Evolutionary conservation across 2,113 vertebrate species (phyloP), one percentile per base, ranked within the genome.

Genomic region (Condylura cristata): DNA sequence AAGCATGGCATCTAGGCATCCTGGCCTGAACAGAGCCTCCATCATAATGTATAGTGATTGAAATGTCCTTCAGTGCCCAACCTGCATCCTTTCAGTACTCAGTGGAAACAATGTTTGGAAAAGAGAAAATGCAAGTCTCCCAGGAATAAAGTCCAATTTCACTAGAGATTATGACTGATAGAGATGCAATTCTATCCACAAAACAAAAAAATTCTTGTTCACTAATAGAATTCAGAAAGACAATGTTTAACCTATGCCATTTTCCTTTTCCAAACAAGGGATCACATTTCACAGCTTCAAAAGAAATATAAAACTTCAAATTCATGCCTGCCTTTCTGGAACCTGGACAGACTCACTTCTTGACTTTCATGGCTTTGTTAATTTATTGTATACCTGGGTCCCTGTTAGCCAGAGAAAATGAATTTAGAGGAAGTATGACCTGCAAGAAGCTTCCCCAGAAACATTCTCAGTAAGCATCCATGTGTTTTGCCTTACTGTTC

Each of bases 111-210:
- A 48, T 63, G 14, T 78, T 82, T 91, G 22, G 37, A 79, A 92
- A 78, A 60, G 20, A 41, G 53, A 28, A 46, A 51, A 65, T 44
- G 51, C 12, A 72, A 10, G 0, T 58, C 11, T 83, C n/a, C 14
- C 41, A 90, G 74, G 61, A 74, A 68, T 53, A 60, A 89, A 90
- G 79, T 34, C n/a, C 71, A 82, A 48, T 48, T 83, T 89, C 66
- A 28, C 3, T 72, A 91, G 78, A 24, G 5, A n/a, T 68, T 84
- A 84, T 90, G 26, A 81, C 56, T 30, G 56, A 74, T 30, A 16
- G 2, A 79, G 44, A 82, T 39, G 16, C 1, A 51, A 20, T 81
- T 81, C 32, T 91, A n/a, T 5, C 26, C 32, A 72, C 9, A 80
- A 75, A 75, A 44, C 20, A 26, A n/a, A 39, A 5, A 32, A 94